Evolutionary conservation across 2,113 vertebrate genomes (phyloP).

Genomic region (rabbit (Oryctolagus cuniculus)): DNA sequence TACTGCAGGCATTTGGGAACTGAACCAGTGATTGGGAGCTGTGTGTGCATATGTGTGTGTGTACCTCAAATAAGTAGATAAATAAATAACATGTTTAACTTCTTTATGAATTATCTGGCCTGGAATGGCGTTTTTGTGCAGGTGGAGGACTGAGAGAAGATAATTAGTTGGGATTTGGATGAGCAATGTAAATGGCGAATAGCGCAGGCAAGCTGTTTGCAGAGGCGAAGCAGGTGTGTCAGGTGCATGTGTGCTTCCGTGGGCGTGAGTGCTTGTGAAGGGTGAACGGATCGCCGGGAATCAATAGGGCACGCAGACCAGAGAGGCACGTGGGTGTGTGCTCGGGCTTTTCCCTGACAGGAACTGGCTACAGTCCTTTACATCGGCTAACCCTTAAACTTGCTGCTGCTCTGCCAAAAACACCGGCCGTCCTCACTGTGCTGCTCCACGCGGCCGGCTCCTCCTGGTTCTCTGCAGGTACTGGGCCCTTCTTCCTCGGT

Average conservation of each 20-base stretch:
- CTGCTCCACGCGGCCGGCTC: not conserved
- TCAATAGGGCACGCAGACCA: not conserved
- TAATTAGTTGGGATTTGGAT: not conserved
- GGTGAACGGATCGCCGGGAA: not conserved
- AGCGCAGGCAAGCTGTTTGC: not conserved
- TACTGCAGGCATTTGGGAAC: no score
- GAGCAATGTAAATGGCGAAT: no score
- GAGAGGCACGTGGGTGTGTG: not conserved
- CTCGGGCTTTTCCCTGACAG: not conserved
- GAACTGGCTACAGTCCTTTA: no score
- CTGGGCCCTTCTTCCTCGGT: not conserved
- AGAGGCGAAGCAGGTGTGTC: no score
- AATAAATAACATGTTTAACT: not conserved
- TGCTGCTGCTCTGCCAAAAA: not conserved
- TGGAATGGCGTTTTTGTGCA: not conserved
- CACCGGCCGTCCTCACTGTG: no score
- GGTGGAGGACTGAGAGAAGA: not conserved
- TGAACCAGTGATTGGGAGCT: no score
- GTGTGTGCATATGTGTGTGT: no score
- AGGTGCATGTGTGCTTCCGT: fast-evolving
- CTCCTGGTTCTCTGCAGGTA: not conserved
- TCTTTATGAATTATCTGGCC: not conserved
- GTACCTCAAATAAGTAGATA: no score
- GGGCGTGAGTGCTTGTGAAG: fast-evolving
- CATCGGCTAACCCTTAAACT: not conserved